phyloP scores from a whole-genome alignment of 2,888 invertebrate genomes.

The Caradrina clavipalpis region DNA sequence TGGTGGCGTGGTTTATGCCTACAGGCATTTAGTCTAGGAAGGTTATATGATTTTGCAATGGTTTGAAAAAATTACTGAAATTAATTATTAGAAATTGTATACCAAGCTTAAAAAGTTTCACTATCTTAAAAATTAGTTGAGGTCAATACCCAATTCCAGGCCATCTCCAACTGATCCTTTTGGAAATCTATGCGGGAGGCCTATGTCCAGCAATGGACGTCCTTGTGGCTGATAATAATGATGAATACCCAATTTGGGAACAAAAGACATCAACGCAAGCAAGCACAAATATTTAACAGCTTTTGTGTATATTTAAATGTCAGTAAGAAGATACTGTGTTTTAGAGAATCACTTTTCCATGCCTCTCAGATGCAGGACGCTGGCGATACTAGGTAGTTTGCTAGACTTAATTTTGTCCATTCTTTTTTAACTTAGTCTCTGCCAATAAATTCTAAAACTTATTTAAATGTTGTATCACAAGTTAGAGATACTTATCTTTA shows the following conservation, averaged over 20 bases:
- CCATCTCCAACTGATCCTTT: no score
- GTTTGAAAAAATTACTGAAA: no score
- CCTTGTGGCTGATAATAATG: no score
- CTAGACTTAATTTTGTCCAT: background rate
- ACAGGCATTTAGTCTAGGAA: background rate
- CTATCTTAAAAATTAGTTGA: no score
- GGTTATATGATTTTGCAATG: no score
- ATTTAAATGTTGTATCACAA: conserved; percentile 87
- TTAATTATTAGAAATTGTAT: no score
- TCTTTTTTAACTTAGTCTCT: conserved; percentile 69
- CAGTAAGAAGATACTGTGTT: rapidly evolving
- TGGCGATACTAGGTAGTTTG: background rate
- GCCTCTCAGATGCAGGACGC: conserved; percentile 6
- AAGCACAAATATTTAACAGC: background rate
- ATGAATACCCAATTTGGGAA: no score
- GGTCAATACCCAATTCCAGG: no score
- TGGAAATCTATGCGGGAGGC: no score
- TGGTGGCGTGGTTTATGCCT: conserved; percentile 30
- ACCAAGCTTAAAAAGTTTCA: background rate
- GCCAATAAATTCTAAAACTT: conserved; percentile 83
- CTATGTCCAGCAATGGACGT: no score
- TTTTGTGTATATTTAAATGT: background rate
- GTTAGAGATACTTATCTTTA: conserved; percentile 86
- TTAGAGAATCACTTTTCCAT: background rate
- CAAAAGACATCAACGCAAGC: conserved; percentile 28